Base-by-base conservation (phyloP, 2,888 invertebrate genomes). In the Drosophila lacicola region DNA sequence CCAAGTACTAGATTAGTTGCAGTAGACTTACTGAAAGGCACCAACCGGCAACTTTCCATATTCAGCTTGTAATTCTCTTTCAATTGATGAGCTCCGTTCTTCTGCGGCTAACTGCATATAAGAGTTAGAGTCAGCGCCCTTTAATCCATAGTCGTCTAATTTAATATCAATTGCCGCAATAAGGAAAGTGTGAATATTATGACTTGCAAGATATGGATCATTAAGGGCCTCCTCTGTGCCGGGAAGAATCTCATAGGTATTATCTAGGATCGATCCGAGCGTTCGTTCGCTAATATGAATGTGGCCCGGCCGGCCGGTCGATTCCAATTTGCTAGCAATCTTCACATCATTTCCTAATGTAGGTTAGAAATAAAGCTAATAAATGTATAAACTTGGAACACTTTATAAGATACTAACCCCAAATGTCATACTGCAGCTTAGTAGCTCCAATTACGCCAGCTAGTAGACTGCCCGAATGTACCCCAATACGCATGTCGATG, bases 341-440 rank as follows among this genome's bases (percentile, higher is more conserved):
- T 96, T 96, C 9, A 97, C 98, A 92, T 99, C 98, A 70, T 95
- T 94, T 84, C 80, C 80, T 81, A 42, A 2, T 9, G 37, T 0
- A 17, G n/a, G 14, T 17, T 5, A 5, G 4, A 42, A 19, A 6
- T 33, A 1, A 4, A 36, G 4, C 2, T 36, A 36, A 36, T 13
- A 9, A 13, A 36, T 36, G 36, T 13, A 36, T 13, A 36, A 1
- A 36, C 13, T 4, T 36, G 36, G 13, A 11, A 11, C 1, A 25
- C 11, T 2, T 6, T 29, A 6, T 8, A 29, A 29, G 8, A 0
- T n/a, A 6, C 90, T 96, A 96, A 0, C 96, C 96, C 96, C 98
- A 99, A 74, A 99, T 96, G 90, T 99, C 99, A 90, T 96, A 99
- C 91, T 99, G 98, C 96, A 98, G 98, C 92, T 99, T 99, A 74